Evolutionary conservation across 2,797 vertebrate genomes (phyloP).

Genomic region (Anisognathus igniventris): DNA sequence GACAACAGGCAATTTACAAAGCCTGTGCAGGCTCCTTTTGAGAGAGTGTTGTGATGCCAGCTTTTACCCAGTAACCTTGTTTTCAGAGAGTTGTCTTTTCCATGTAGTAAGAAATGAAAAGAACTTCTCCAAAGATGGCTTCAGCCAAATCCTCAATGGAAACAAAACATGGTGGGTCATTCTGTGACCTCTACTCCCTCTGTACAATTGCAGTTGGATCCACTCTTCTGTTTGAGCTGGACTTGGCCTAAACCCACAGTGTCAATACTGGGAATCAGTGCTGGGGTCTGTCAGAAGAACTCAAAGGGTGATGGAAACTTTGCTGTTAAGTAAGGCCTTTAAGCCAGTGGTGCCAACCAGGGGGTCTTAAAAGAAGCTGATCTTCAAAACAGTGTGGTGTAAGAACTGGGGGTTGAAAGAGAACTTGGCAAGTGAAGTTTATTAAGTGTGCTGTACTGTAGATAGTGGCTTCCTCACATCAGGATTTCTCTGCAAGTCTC

Average conservation of each 20-base stretch:
- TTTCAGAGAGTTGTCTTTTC: neutral
- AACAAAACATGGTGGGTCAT: neutral
- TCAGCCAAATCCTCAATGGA: slow-evolving; percentile 17
- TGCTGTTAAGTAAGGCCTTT: neutral
- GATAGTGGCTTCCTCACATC: neutral
- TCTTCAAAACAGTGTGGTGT: slow-evolving; percentile 1
- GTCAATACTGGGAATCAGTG: neutral
- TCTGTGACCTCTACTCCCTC: neutral
- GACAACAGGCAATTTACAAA: neutral
- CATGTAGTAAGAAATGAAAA: neutral
- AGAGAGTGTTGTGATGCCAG: neutral
- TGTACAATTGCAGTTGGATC: neutral
- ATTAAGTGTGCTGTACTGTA: slow-evolving; percentile 14
- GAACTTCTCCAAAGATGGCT: neutral
- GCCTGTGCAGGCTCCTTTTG: neutral
- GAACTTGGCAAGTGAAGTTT: slow-evolving; percentile 9
- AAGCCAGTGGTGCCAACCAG: neutral
- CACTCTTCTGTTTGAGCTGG: neutral
- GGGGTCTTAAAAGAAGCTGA: slow-evolving; percentile 3
- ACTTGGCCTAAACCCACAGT: neutral
- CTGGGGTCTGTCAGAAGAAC: neutral
- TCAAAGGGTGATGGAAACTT: slow-evolving; percentile 1
- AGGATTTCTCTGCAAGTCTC: neutral
- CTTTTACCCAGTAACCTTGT: neutral
- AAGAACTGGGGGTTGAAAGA: slow-evolving; percentile 5